Evolutionary conservation across 2,113 vertebrate species (phyloP).

Genomic region (Paramormyrops kingsleyae): DNA sequence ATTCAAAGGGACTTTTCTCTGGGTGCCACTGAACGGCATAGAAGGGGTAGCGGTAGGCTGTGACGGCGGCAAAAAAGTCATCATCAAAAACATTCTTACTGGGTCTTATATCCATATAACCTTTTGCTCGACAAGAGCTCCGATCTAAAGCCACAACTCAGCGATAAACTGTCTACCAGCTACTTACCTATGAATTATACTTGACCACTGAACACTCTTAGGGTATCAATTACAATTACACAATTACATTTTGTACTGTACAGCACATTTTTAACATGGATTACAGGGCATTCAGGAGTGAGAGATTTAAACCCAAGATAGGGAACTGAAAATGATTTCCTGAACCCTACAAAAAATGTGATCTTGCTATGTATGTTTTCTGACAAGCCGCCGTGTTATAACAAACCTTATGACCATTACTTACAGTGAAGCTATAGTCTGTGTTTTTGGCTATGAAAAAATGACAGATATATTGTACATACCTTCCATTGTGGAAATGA

Average conservation of each 20-base stretch:
- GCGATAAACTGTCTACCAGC: not conserved
- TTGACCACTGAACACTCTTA: not conserved
- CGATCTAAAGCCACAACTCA: not conserved
- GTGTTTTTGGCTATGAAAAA: not conserved
- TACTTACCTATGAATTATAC: not conserved
- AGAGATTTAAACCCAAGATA: not conserved
- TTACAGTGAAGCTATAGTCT: not conserved
- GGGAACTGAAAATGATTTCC: not conserved
- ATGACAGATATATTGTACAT: not conserved
- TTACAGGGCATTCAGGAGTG: not conserved
- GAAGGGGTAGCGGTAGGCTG: constrained; percentile 77
- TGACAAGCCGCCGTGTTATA: not conserved
- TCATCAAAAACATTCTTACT: constrained; percentile 12
- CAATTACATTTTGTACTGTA: not conserved
- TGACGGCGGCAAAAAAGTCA: not conserved
- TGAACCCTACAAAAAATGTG: not conserved
- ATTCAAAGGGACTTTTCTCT: constrained; percentile 86
- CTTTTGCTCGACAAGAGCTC: not conserved
- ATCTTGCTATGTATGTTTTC: not conserved
- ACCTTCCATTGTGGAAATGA: constrained; percentile 60
- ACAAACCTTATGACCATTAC: not conserved
- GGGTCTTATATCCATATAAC: not conserved
- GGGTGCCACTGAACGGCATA: constrained; percentile 94
- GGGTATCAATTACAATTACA: not conserved
- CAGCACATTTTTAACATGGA: not conserved